These are phyloP conservation scores for Porphyrio hochstetteri DNA, from an alignment of 2,113 vertebrate species.

Conservation along the genomic window DNA sequence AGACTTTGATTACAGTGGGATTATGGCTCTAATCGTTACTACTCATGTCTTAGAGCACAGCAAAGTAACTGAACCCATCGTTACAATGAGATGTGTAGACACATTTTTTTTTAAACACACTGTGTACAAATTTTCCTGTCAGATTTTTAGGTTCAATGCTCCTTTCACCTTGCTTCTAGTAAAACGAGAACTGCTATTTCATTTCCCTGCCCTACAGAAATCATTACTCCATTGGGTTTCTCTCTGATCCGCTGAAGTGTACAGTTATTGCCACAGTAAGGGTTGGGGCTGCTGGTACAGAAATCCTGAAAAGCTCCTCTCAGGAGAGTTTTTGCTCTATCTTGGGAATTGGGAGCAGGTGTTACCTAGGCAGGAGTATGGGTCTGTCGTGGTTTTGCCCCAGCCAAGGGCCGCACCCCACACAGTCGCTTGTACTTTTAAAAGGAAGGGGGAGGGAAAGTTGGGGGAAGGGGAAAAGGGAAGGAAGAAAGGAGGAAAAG, in stretches of 20 bases:
- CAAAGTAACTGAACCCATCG: not conserved
- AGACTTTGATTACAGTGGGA: not conserved
- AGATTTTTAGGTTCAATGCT: not conserved
- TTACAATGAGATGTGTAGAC: not conserved
- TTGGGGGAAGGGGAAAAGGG: too few species aligned
- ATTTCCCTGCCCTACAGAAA: not conserved
- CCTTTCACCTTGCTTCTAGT: not conserved
- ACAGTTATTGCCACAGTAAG: not conserved
- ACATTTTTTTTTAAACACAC: not conserved
- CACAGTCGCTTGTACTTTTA: too few species aligned
- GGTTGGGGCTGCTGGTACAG: not conserved
- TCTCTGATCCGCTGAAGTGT: not conserved
- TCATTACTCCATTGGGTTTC: not conserved
- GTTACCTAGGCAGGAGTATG: not conserved
- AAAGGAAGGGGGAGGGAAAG: too few species aligned
- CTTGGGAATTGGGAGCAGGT: not conserved
- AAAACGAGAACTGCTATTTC: not conserved
- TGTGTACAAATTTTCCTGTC: not conserved
- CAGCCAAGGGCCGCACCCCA: too few species aligned
- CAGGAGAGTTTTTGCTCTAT: not conserved
- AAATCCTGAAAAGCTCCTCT: not conserved
- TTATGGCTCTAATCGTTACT: not conserved
- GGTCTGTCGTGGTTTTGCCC: too few species aligned
- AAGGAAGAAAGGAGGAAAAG: too few species aligned
- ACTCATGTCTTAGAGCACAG: not conserved